Percentiles rank a stretch among this genome's conserved stretches.
phyloP scores from a whole-genome alignment of 2,797 vertebrate genomes.

The Cuculus canorus region DNA sequence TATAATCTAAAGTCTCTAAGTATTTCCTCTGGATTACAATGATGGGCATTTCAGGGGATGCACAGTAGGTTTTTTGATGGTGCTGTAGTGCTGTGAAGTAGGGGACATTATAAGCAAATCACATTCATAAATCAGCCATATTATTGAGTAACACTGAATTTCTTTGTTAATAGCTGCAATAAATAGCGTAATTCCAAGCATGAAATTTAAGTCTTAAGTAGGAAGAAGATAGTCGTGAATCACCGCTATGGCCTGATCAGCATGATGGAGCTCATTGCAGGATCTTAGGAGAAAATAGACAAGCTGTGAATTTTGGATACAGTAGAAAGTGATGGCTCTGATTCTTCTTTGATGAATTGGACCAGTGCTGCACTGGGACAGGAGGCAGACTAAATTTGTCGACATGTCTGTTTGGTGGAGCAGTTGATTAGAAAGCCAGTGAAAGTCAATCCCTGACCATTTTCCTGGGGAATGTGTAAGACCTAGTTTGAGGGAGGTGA shows the following conservation, averaged over 20 bases:
- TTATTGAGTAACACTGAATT: background rate
- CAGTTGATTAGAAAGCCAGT: background rate
- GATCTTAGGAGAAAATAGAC: background rate
- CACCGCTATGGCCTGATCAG: accelerated
- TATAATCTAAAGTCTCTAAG: background rate
- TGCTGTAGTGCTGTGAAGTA: background rate
- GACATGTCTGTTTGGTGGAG: background rate
- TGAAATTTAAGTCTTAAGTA: background rate
- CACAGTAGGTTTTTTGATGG: background rate
- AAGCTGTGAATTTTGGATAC: background rate
- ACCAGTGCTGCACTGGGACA: background rate
- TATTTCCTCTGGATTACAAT: background rate
- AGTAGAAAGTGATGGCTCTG: background rate
- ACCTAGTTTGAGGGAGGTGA: background rate
- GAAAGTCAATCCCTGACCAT: background rate
- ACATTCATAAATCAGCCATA: background rate
- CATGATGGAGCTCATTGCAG: background rate
- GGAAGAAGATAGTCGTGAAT: background rate
- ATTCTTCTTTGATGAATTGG: background rate
- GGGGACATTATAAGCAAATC: background rate
- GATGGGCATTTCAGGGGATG: background rate
- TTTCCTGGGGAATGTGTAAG: background rate
- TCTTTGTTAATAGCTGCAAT: background rate
- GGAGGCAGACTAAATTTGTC: background rate
- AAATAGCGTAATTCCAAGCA: background rate